phyloP scores from a whole-genome alignment of 1,140 invertebrate genomes.

The Tribolium castaneum region DNA sequence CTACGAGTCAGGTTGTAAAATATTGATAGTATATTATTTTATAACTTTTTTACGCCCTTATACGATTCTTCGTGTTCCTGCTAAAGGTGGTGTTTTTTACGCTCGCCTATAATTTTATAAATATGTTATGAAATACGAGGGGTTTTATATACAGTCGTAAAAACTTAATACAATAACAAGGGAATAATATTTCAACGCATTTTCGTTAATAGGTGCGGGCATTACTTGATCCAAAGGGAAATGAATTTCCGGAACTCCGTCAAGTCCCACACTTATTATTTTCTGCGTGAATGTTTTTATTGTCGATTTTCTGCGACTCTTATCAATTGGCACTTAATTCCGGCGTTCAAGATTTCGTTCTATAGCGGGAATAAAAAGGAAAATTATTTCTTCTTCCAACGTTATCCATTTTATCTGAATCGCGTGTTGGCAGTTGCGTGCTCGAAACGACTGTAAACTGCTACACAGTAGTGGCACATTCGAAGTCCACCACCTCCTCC shows the following conservation, averaged over 20 bases:
- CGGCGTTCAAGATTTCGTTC: not conserved
- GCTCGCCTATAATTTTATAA: conserved; percentile 15
- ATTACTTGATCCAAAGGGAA: not conserved
- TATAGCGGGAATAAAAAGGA: not conserved
- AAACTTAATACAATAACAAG: conserved; percentile 26
- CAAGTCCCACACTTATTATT: too few species aligned
- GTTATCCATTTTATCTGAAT: conserved; percentile 39
- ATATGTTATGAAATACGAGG: conserved; percentile 2
- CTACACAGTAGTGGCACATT: conserved; percentile 26
- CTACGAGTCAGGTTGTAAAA: conserved; percentile 14
- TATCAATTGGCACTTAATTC: not conserved
- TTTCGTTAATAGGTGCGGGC: conserved; percentile 10
- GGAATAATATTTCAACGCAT: conserved; percentile 23
- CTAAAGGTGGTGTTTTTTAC: conserved; percentile 1
- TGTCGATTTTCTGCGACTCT: not conserved
- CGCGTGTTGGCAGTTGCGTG: conserved; percentile 38
- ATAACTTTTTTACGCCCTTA: conserved; percentile 36
- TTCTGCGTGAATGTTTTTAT: too few species aligned
- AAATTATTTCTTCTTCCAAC: conserved; percentile 12
- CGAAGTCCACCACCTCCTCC: not conserved
- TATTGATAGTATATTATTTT: conserved; percentile 36
- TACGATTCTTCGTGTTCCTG: conserved; percentile 1
- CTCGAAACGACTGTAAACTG: conserved; percentile 22
- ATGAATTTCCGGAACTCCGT: too few species aligned
- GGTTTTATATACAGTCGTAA: conserved; percentile 8